Percentiles rank a stretch among this genome's conserved stretches.
Evolutionary conservation across 2,113 vertebrate genomes (phyloP).

Genomic region (Perccottus glenii): DNA sequence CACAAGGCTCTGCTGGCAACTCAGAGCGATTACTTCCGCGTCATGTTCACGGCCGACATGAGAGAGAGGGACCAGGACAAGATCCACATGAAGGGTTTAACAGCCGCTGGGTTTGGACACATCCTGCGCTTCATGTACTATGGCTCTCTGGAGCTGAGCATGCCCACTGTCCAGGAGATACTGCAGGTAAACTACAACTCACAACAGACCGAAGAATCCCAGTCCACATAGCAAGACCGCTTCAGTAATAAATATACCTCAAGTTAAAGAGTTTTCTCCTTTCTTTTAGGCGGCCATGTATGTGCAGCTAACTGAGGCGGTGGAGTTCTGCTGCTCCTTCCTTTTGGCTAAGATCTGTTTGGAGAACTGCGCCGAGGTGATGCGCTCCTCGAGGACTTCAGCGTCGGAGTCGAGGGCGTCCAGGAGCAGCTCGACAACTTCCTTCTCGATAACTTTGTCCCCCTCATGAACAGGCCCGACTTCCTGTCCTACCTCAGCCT

Average conservation of each 20-base stretch:
- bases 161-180: constrained; percentile 97
- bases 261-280: neutral
- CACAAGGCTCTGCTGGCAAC: constrained; percentile 99
- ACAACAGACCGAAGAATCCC: constrained; percentile 63
- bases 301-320: constrained; percentile 97
- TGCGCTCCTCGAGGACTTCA: constrained; percentile 99
- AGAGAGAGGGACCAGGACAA: constrained; percentile 98
- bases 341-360: constrained; percentile 98
- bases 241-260: too few species aligned
- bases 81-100: constrained; percentile 98
- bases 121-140: constrained; percentile 99
- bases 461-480: constrained; percentile 96
- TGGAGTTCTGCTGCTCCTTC: constrained; percentile 99
- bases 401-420: constrained; percentile 97
- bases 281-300: constrained; percentile 91
- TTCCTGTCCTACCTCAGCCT: constrained; percentile 98
- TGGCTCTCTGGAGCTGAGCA: constrained; percentile 98
- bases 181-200: constrained; percentile 78
- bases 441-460: constrained; percentile 97
- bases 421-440: constrained; percentile 96
- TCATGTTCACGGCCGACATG: constrained; percentile 99
- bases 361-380: constrained; percentile 99
- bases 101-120: constrained; percentile 95
- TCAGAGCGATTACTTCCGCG: constrained; percentile 99
- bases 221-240: too few species aligned